Conservation (phyloP, 2,888 invertebrate species). For the Drosophila diplacantha region DNA sequence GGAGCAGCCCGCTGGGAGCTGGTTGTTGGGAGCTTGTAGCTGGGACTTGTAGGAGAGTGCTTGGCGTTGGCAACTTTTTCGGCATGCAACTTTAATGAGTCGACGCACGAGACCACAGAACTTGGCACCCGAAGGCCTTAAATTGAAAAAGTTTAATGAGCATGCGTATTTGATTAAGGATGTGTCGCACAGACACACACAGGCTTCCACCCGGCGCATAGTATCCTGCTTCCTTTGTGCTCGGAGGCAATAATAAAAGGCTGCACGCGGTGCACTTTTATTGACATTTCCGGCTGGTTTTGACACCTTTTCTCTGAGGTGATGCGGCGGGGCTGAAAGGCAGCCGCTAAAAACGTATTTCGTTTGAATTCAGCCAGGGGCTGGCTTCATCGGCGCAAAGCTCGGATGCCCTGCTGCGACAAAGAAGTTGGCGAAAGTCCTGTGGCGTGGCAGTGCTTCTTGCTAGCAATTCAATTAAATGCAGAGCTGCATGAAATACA, state of each 20-base stretch:
- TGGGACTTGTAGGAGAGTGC: constrained; percentile 41
- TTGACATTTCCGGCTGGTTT: constrained; percentile 36
- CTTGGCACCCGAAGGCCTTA: constrained; percentile 62
- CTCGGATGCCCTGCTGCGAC: constrained; percentile 24
- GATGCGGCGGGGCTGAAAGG: neutral
- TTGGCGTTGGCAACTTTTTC: constrained; percentile 54
- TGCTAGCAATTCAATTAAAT: constrained; percentile 65
- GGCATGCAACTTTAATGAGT: constrained; percentile 69
- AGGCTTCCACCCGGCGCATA: neutral
- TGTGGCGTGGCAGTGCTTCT: constrained; percentile 37
- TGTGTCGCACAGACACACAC: constrained; percentile 4
- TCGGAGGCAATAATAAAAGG: constrained; percentile 41
- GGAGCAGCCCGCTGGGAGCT: constrained; percentile 22
- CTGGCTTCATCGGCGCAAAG: constrained; percentile 3
- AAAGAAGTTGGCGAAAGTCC: constrained; percentile 27
- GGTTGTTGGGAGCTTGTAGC: neutral
- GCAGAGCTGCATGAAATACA: constrained; percentile 69
- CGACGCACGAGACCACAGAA: constrained; percentile 54
- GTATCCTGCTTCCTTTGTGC: constrained; percentile 14
- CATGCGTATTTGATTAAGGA: constrained; percentile 61
- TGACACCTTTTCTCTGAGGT: constrained; percentile 30
- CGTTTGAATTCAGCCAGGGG: constrained; percentile 18
- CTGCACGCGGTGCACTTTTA: constrained; percentile 31
- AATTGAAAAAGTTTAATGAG: constrained; percentile 70
- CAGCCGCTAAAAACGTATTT: constrained; percentile 13